A percentile compares a stretch with the other conserved stretches of the same genome.
These are phyloP conservation scores for Dusona sp. DNA, from an alignment of 2,888 invertebrate species.

Conservation along the genomic window DNA sequence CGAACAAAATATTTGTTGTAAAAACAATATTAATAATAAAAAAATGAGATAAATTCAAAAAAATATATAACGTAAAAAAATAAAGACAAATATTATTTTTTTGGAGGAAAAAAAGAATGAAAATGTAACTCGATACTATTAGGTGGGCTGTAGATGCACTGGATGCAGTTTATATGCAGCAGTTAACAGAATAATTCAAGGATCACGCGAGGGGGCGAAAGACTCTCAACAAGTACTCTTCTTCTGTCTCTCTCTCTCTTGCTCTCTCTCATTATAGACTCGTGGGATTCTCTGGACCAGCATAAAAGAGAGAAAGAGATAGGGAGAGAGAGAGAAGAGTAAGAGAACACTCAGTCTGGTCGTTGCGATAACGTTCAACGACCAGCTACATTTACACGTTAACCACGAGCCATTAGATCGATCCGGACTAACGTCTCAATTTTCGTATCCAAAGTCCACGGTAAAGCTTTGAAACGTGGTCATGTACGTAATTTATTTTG, in stretches of 20 bases:
- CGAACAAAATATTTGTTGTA: neutral
- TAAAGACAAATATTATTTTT: neutral
- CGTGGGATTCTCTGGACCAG: conserved; percentile 27
- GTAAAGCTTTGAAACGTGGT: neutral
- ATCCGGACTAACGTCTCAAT: conserved; percentile 68
- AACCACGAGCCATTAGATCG: conserved; percentile 64
- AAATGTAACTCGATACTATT: conserved; percentile 56
- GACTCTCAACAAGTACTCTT: conserved; percentile 31
- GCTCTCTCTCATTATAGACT: conserved; percentile 5
- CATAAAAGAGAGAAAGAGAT: conserved; percentile 5
- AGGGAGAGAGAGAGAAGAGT: conserved; percentile 31
- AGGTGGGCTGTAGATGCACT: conserved; percentile 16
- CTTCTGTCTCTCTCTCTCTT: conserved; percentile 16
- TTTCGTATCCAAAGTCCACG: conserved; percentile 54
- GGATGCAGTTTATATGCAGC: conserved; percentile 49
- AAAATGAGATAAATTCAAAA: conserved; percentile 3
- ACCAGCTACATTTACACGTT: conserved; percentile 71
- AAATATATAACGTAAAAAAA: conserved; percentile 4
- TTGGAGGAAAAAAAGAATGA: neutral
- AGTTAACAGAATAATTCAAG: conserved; percentile 63
- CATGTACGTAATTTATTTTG: conserved; percentile 1
- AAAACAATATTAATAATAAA: neutral
- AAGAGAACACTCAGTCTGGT: conserved; percentile 61
- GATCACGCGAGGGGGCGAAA: conserved; percentile 66
- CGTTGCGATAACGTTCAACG: conserved; percentile 72